Base-by-base conservation (phyloP, 2,113 vertebrate genomes). In the Gymnobelideus leadbeateri region DNA sequence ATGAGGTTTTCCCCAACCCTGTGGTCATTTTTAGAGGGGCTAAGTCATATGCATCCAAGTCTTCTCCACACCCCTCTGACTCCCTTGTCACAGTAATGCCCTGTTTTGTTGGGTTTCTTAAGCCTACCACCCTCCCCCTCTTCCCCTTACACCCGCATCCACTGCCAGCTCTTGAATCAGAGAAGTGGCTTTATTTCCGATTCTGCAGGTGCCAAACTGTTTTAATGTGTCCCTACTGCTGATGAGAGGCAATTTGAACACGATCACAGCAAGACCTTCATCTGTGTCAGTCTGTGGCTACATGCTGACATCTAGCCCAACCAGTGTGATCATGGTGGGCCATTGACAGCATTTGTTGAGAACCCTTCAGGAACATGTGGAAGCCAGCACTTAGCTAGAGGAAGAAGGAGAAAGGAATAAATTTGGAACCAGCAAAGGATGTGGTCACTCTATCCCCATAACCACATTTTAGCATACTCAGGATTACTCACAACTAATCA, bases 201-300 rank as follows among this genome's bases (percentile, higher is more conserved):
- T n/a, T 50, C 93, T 0, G 68, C 52, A 89, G 68, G 52, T 84
- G 43, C 43, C 31, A 43, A 51, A 49, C 54, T 49, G 0, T 43
- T 8, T 57, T 90, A n/a, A 14, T 0, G 0, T 92, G 51, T 55
- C 10, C 24, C 54, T 95, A 0, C 0, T 68, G 93, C 93, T 37
- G 46, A 3, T 2, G 26, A 89, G 47, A 55, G 91, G 53, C 53
- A 49, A 49, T 52, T 54, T 51, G 47, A 23, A 14, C 68, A 84
- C 2, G 21, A 91, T n/a, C 49, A 46, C 31, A 6, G 21, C 89
- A 0, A 0, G 28, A 12, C 37, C 77, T 37, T 11, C 1, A 0
- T 2, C 55, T 49, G 31, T 14, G 50, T 91, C 68, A 84, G 68
- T 84, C 68, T 0, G 53, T 0, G 49, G 93, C 46, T 77, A 61